A percentile compares a stretch with the other conserved stretches of the same genome.
Evolutionary conservation across 2,113 vertebrate genomes (phyloP).

Genomic region (Zosterops hypoxanthus): DNA sequence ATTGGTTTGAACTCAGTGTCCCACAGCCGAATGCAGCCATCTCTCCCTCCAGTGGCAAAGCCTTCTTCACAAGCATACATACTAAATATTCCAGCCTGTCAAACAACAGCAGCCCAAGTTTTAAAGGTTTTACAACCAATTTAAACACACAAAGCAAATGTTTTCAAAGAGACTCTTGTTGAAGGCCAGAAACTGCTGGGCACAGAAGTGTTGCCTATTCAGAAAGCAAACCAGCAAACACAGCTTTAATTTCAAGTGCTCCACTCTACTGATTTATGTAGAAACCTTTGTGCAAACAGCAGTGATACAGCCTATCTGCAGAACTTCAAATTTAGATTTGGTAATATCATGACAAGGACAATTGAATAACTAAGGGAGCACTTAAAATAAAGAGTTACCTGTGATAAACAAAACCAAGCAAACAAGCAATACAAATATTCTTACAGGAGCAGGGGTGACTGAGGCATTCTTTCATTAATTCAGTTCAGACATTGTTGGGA

Average conservation of each 20-base stretch:
- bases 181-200: background rate
- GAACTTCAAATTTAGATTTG: background rate
- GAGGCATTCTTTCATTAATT: constrained; percentile 11
- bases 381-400: background rate
- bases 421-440: background rate
- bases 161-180: background rate
- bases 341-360: background rate
- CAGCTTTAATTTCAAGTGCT: constrained; percentile 39
- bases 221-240: constrained; percentile 28
- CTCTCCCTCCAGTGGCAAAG: constrained; percentile 93
- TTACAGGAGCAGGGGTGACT: background rate
- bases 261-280: background rate
- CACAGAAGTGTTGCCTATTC: background rate
- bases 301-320: background rate
- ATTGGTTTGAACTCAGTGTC: constrained; percentile 96
- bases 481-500: background rate
- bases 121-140: background rate
- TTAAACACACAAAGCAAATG: background rate
- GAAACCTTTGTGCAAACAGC: background rate
- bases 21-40: constrained; percentile 95
- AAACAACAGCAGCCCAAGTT: constrained; percentile 1
- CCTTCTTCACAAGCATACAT: constrained; percentile 96
- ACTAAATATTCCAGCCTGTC: constrained; percentile 96
- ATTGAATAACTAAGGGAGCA: background rate
- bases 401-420: constrained; percentile 1